Base-by-base conservation (phyloP, 2,888 invertebrate species). In the Dryadula phaetusa region DNA sequence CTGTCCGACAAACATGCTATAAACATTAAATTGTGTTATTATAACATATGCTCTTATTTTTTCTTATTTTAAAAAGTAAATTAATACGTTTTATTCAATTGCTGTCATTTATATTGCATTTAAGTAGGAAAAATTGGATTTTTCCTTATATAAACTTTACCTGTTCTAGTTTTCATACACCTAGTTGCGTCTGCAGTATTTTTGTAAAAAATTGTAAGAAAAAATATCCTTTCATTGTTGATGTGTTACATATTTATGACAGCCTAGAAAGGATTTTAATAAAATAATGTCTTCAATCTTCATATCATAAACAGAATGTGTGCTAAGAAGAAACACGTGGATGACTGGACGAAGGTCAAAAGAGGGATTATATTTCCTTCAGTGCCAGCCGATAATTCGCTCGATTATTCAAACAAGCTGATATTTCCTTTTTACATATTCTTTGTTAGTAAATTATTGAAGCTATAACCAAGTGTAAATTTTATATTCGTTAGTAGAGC, bases 291-390 rank as follows among this genome's bases (percentile, higher is more conserved):
- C 34, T 20, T 22, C 14, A 54, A 28, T 52, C 34, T 20, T 22
- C 14, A 54, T 40, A 37, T 37, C 7, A 37, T n/a, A 54, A 37
- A 54, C 37, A 54, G 34, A 54, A 22, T 54, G 7, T 54, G 14
- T 53, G 42, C 34, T 64, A 47, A 54, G 53, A 28, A 28, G 32
- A 42, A 47, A 64, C 54, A 67, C 61, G 64, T 53, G 47, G 34
- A 67, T 37, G 54, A 20, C 22, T 37, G 22, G 54, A 8, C 32
- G 18, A 40, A 68, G 61, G 54, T 61, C 47, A 47, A 54, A 46
- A 8, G 16, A 37, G 20, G 61, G 22, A 42, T 65, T 34, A 42
- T 54, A 46, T 64, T 64, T 64, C 42, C 42, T 42, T 52, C 40
- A 42, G 61, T 53, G 34, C 1, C 37, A 53, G 44, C 4, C 34